Evolutionary conservation across 64 coral and sea anemone species (phyloP), one percentile per base, ranked within the genome.

Genomic region (Montipora efflorescens): DNA sequence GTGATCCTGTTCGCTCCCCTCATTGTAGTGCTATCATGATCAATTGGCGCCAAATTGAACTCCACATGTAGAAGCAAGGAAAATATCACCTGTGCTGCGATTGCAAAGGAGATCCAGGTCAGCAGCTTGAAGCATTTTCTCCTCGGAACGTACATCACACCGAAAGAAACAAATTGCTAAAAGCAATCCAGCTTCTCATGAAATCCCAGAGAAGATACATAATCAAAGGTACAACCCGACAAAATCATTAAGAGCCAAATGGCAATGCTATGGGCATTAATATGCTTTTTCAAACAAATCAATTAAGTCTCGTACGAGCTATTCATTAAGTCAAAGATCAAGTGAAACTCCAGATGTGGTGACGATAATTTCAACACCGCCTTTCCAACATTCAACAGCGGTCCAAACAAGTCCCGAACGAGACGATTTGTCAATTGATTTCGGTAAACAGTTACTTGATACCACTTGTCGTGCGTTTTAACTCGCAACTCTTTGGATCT

Each of bases 291-390:
- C 43, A 71, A 12, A 72, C 18, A 86, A 86, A 45, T 50, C 66
- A 70, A 71, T 86, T 48, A 84, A 57, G 36, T 67, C 59, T 84
- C 59, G 44, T n/a, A 64, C 45, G 67, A 49, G 67, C 82, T 71
- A 64, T 86, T n/a, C 46, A 23, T 36, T 23, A 86, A 86, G 82
- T 86, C 82, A 86, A 86, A 86, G 82, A 86, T 86, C 82, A 86
- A 50, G 45, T 49, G 46, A 67, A 86, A 50, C 16, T 44, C 59
- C 62, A 70, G 82, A 86, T 86, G 66, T 3, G 44, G 46, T 11
- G 62, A 48, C 47, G 82, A 86, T 71, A 69, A 86, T 50, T 86
- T 86, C 82, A 86, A 86, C 82, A 68, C 82, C 44, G 44, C 46
- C 15, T 15, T 6, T 58, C 15, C 62, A 68, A 86, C 67, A 71